These are phyloP conservation scores for Pseudonaja textilis DNA, from an alignment of 2,113 vertebrate genomes.

Conservation along the genomic window DNA sequence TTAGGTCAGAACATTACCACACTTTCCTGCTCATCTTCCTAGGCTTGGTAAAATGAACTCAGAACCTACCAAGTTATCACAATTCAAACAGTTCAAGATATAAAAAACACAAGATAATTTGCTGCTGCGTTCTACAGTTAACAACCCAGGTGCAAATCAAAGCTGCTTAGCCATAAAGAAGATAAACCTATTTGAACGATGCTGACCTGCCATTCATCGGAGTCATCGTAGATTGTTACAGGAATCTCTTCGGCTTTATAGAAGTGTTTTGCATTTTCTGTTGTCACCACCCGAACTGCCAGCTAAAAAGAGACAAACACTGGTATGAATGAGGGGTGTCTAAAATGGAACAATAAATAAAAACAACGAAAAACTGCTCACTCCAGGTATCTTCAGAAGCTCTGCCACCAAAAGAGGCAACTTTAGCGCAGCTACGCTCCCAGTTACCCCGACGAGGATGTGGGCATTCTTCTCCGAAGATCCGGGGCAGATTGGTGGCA, in stretches of 20 bases:
- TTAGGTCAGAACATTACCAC: background rate
- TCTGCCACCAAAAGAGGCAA: slow-evolving; percentile 77
- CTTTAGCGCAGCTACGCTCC: slow-evolving; percentile 91
- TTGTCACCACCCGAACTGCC: slow-evolving; percentile 88
- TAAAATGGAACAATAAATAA: background rate
- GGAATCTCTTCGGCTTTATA: slow-evolving; percentile 80
- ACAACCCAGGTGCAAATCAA: background rate
- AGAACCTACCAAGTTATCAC: background rate
- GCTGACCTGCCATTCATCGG: slow-evolving; percentile 93
- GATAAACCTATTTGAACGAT: background rate
- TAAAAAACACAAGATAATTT: background rate
- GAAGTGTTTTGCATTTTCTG: slow-evolving; percentile 92
- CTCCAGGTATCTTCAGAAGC: slow-evolving; percentile 80
- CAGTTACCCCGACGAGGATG: slow-evolving; percentile 88
- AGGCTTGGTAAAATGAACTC: background rate
- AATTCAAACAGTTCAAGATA: background rate
- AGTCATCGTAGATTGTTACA: slow-evolving; percentile 82
- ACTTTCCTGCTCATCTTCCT: background rate
- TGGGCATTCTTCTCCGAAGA: background rate
- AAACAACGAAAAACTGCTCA: slow-evolving; percentile 63
- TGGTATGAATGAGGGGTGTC: background rate
- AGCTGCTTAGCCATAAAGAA: background rate
- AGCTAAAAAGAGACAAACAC: slow-evolving; percentile 70
- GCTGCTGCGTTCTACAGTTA: no score
- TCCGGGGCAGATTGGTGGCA: background rate